Base-by-base conservation (phyloP, 2,888 invertebrate species). In the Dynastes hyllus region DNA sequence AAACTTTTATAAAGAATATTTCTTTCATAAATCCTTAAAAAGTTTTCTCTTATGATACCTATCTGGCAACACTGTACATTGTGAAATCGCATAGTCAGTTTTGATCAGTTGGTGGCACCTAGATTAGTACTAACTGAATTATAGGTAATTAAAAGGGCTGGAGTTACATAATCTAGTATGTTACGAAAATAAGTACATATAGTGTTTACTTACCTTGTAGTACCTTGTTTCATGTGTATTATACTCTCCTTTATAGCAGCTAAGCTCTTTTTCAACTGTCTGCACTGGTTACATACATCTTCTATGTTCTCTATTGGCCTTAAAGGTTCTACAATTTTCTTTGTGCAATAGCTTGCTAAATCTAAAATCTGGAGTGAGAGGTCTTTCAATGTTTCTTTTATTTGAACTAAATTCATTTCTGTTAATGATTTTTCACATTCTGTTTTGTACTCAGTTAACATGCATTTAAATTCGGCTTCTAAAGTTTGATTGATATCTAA, bases 401-500 rank as follows among this genome's bases (percentile, higher is more conserved):
- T 79, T 75, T 82, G 80, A 37, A 82, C 78, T 67, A 84, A 78
- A 80, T 82, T 80, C 77, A 80, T 79, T 79, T 81, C 81, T 63
- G 78, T 80, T 51, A 53, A 67, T 66, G 80, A 77, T 79, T 75
- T 80, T 73, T 71, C 79, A 81, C 81, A 83, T 89, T 93, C 92
- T 87, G 90, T 91, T 86, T 91, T 91, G 89, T 92, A 92, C 85
- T 92, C 91, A 87, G 92, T 91, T 89, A 93, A 92, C 84, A 94
- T 91, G 89, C 92, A 93, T 84, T 91, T 91, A 89, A 93, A 94
- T 90, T 94, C 93, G 82, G 92, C 92, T 87, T 93, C 92, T 85
- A 91, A 89, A 83, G 91, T 89, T 85, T 92, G 91, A 85, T 85
- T 86, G 79, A 87, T 83, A 88, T 92, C 85, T 82, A 87, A 84